A percentile compares a stretch with the other conserved stretches of the same genome.
phyloP scores from a whole-genome alignment of 2,888 invertebrate genomes.

The Eristalinus aeneus region DNA sequence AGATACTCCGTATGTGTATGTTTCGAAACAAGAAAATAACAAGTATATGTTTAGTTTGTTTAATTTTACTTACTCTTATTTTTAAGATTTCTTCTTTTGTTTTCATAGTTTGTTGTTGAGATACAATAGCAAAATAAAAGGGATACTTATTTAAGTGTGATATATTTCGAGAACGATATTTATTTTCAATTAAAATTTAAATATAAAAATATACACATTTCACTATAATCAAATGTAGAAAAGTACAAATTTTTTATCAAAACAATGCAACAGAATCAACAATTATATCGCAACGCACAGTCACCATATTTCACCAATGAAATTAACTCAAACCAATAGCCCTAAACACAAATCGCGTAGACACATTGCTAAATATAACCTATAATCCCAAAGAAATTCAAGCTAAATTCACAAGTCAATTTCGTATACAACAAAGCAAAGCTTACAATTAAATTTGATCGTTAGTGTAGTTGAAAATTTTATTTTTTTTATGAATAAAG shows the following conservation, averaged over 20 bases:
- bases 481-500: slow-evolving; percentile 20
- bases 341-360: slow-evolving; percentile 12
- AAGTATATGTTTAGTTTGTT: background rate
- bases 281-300: slow-evolving; percentile 59
- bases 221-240: slow-evolving; percentile 37
- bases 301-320: slow-evolving; percentile 34
- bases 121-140: slow-evolving; percentile 47
- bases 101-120: slow-evolving; percentile 50
- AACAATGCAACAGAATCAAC: slow-evolving; percentile 34
- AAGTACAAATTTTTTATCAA: slow-evolving; percentile 12
- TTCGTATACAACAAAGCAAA: slow-evolving; percentile 30
- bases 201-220: slow-evolving; percentile 40
- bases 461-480: slow-evolving; percentile 25
- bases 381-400: slow-evolving; percentile 25
- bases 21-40: slow-evolving; percentile 23
- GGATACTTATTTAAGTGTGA: slow-evolving; percentile 38
- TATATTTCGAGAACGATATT: slow-evolving; percentile 37
- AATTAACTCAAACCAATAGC: slow-evolving; percentile 31
- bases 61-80: slow-evolving; percentile 28
- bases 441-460: slow-evolving; percentile 31
- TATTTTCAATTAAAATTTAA: background rate
- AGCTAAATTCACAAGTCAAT: slow-evolving; percentile 15
- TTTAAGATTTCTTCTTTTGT: slow-evolving; percentile 61
- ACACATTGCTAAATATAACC: slow-evolving; percentile 40
- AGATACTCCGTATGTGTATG: slow-evolving; percentile 22